Evolutionary conservation across 2,113 vertebrate species (phyloP), one percentile per base, ranked within the genome.

Genomic region (Apeltes quadracus): DNA sequence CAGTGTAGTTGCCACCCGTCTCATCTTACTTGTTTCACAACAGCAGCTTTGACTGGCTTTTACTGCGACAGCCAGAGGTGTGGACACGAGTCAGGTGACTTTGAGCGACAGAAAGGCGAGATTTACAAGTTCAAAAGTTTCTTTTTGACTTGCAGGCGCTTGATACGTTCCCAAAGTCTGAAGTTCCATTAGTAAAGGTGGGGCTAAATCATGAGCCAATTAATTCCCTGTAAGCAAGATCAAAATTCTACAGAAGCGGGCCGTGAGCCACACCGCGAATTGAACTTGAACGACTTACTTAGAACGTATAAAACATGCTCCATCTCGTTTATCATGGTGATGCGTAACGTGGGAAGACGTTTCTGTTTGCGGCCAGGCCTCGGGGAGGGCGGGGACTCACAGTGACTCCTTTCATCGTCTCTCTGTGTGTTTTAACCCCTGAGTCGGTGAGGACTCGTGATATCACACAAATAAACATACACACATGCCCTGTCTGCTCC

Each of bases 331-430:
- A 34, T 34, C 32, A 39, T 66, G 39, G 4, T 38, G 8, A 39
- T 66, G 3, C 10, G 65, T 55, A 55, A 39, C 34, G n/a, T 61
- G 44, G 3, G n/a, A 20, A n/a, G 22, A 38, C 3, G 1, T 48
- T 73, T 50, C 16, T 82, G 44, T 72, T 74, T 25, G 65, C 48
- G 18, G 25, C 58, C 59, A 6, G 11, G 10, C 53, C 27, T 23
- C 14, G n/a, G 7, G 55, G 53, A n/a, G n/a, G n/a, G n/a, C n/a
- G n/a, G n/a, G 50, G 46, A 72, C 63, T 61, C 46, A n/a, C 22
- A 36, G 7, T 74, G 71, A 76, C 53, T 72, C 63, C 81, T 15
- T 10, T 7, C 29, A n/a, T 15, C 23, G 38, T 61, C 41, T 23
- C 36, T 66, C 18, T 32, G 16, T 65, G 5, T 70, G n/a, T n/a